Evolutionary conservation across 2,113 vertebrate genomes (phyloP).

Genomic region (Chascanopsetta lugubris): DNA sequence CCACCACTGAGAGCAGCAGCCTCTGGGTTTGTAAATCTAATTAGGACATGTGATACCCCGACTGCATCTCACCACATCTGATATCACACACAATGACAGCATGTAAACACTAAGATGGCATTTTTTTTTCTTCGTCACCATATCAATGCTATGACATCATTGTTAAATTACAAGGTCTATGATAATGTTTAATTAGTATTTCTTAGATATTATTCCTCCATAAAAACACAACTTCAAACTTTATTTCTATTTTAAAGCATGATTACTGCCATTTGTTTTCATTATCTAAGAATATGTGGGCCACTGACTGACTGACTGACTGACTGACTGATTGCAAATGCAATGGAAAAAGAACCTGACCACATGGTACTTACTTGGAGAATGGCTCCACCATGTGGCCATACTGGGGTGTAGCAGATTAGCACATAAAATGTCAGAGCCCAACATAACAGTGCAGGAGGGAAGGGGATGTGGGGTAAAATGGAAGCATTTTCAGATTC

Average conservation of each 20-base stretch:
- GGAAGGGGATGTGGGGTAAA: background rate
- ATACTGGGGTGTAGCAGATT: background rate
- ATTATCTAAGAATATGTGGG: background rate
- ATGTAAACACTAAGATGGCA: slow-evolving; percentile 44
- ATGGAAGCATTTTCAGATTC: too few species aligned
- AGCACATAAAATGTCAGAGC: background rate
- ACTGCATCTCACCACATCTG: slow-evolving; percentile 60
- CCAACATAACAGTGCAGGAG: background rate
- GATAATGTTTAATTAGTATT: too few species aligned
- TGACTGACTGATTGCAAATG: background rate
- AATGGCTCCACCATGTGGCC: slow-evolving; percentile 63
- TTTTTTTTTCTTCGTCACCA: slow-evolving; percentile 26
- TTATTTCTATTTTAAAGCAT: too few species aligned
- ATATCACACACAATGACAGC: slow-evolving; percentile 64
- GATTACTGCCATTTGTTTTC: background rate
- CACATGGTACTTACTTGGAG: slow-evolving; percentile 8
- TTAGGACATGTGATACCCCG: slow-evolving; percentile 77
- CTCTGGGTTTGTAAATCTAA: slow-evolving; percentile 81
- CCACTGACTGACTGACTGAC: background rate
- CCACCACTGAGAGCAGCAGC: slow-evolving; percentile 73
- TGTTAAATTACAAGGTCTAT: background rate
- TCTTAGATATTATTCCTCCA: too few species aligned
- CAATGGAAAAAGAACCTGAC: background rate
- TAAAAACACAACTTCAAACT: too few species aligned
- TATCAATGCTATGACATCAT: background rate